A percentile compares a stretch with the other conserved stretches of the same genome.
These are phyloP conservation scores for Amphilophus citrinellus DNA, from an alignment of 2,113 vertebrate genomes.

Conservation along the genomic window DNA sequence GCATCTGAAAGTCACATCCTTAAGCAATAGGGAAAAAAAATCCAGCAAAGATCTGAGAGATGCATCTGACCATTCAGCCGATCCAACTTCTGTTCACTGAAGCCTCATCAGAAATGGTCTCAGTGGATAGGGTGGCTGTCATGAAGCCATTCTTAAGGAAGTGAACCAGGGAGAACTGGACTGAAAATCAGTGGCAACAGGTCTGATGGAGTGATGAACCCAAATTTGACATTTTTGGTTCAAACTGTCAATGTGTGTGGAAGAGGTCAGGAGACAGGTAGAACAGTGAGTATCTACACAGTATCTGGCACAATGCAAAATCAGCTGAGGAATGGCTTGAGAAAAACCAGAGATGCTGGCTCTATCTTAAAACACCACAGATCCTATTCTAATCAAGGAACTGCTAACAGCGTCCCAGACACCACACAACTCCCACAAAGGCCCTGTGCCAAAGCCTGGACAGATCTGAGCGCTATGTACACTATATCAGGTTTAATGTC, in stretches of 20 bases:
- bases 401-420: too few relatives aligned
- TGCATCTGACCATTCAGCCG: neutral
- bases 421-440: too few relatives aligned
- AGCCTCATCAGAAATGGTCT: neutral
- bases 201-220: too few relatives aligned
- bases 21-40: neutral
- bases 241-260: too few relatives aligned
- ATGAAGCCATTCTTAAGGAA: neutral
- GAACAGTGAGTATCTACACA: too few relatives aligned
- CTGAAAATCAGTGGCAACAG: neutral
- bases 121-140: neutral
- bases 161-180: neutral
- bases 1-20: neutral
- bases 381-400: neutral
- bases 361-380: neutral
- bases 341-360: neutral
- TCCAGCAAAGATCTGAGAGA: neutral
- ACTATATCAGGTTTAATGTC: too few relatives aligned
- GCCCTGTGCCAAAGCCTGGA: neutral
- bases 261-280: too few relatives aligned
- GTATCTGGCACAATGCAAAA: too few relatives aligned
- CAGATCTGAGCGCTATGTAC: neutral
- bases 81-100: neutral
- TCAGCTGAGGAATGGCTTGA: too few relatives aligned
- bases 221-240: too few relatives aligned